Conservation (phyloP, 2,113 vertebrate species). For the Lichenostomus cassidix region DNA sequence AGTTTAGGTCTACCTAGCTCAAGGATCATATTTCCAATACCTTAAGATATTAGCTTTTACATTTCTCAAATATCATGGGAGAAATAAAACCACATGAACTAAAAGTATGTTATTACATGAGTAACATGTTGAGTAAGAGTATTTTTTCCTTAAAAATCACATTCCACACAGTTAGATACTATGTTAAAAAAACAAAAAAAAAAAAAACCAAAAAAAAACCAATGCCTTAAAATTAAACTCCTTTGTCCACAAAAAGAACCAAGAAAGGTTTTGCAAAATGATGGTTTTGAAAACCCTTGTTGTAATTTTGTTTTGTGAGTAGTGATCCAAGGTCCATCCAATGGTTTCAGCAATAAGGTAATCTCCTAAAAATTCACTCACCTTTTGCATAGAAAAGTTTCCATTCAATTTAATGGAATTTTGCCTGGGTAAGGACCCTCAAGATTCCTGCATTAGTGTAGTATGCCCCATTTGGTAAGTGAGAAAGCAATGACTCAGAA, state of each 20-base stretch:
- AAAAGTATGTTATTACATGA: neutral
- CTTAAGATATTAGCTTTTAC: neutral
- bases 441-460: neutral
- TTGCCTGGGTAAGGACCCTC: neutral
- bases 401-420: neutral
- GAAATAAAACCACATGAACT: neutral
- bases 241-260: neutral
- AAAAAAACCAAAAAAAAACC: fast-evolving
- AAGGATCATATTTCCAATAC: neutral
- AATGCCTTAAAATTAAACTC: neutral
- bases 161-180: neutral
- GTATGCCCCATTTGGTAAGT: conserved; percentile 1
- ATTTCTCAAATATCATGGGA: neutral
- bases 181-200: neutral
- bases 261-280: neutral
- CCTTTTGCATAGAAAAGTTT: neutral
- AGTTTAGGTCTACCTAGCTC: neutral
- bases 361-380: neutral
- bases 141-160: neutral
- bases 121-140: neutral
- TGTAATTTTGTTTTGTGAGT: neutral
- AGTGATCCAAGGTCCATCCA: neutral
- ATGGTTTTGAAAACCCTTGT: neutral
- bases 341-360: neutral
- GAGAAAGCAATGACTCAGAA: conserved; percentile 37